These are phyloP conservation scores for Tetheella fluctuosa DNA, from an alignment of 2,888 invertebrate genomes.

Conservation along the genomic window DNA sequence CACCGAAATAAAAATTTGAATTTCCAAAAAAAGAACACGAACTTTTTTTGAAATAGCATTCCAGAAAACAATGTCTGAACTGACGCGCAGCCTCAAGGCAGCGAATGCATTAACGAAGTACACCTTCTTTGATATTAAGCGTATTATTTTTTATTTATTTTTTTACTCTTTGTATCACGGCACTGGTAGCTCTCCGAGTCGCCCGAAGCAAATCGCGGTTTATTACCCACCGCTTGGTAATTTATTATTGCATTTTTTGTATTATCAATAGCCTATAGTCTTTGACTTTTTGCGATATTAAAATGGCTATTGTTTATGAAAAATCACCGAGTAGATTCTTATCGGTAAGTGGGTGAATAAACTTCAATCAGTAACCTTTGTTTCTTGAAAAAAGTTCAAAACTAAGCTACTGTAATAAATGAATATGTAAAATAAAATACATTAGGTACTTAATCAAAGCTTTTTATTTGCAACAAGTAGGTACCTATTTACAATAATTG, in stretches of 20 bases:
- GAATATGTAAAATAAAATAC: too few species aligned
- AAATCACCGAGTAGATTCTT: constrained; percentile 73
- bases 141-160: constrained; percentile 73
- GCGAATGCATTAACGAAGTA: constrained; percentile 82
- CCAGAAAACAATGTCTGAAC: constrained; percentile 81
- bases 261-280: constrained; percentile 81
- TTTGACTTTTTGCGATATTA: constrained; percentile 78
- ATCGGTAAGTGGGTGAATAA: constrained; percentile 54
- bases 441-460: too few species aligned
- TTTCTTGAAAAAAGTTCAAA: constrained; percentile 37
- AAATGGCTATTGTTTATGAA: constrained; percentile 83
- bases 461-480: too few species aligned
- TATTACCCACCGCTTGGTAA: constrained; percentile 80
- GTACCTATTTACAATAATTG: too few species aligned
- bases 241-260: constrained; percentile 84
- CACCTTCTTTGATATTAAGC: constrained; percentile 82
- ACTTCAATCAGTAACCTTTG: constrained; percentile 55
- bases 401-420: background rate
- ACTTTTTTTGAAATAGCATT: constrained; percentile 73
- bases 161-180: constrained; percentile 60
- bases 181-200: constrained; percentile 79
- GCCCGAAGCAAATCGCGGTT: constrained; percentile 82
- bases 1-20: constrained; percentile 60
- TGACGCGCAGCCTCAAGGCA: constrained; percentile 77
- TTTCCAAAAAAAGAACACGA: constrained; percentile 53